phyloP scores from a whole-genome alignment of 1,140 invertebrate genomes.

The Ctenoplectra terminalis region DNA sequence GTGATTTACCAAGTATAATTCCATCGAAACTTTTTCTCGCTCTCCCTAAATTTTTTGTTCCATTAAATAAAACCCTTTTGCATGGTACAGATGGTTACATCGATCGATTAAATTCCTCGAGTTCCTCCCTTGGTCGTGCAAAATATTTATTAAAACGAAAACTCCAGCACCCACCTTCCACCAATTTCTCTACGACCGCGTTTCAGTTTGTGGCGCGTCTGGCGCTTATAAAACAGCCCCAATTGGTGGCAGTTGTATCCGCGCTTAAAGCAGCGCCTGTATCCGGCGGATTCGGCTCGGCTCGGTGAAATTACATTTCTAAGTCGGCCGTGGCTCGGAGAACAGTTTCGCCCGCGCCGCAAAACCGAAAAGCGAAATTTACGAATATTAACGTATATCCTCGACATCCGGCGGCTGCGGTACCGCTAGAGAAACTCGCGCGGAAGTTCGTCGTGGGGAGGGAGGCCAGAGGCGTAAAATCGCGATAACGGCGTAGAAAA shows the following conservation, averaged over 20 bases:
- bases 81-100: background rate
- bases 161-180: background rate
- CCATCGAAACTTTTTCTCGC: no score
- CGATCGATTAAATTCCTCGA: background rate
- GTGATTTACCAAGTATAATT: no score
- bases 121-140: background rate
- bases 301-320: slow-evolving; percentile 28
- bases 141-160: background rate
- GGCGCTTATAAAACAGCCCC: slow-evolving; percentile 1
- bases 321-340: background rate
- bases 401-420: slow-evolving; percentile 4
- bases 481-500: slow-evolving; percentile 5
- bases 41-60: no score
- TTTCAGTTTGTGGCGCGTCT: background rate
- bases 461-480: background rate
- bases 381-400: slow-evolving; percentile 51
- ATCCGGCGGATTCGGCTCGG: slow-evolving; percentile 7
- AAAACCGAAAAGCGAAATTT: slow-evolving; percentile 49
- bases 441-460: slow-evolving; percentile 2
- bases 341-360: background rate
- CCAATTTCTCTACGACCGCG: background rate
- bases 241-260: slow-evolving; percentile 1
- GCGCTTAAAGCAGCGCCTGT: background rate
- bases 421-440: slow-evolving; percentile 27
- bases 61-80: background rate